Conservation (phyloP, 2,113 vertebrate genomes). For the Amphilophus citrinellus region DNA sequence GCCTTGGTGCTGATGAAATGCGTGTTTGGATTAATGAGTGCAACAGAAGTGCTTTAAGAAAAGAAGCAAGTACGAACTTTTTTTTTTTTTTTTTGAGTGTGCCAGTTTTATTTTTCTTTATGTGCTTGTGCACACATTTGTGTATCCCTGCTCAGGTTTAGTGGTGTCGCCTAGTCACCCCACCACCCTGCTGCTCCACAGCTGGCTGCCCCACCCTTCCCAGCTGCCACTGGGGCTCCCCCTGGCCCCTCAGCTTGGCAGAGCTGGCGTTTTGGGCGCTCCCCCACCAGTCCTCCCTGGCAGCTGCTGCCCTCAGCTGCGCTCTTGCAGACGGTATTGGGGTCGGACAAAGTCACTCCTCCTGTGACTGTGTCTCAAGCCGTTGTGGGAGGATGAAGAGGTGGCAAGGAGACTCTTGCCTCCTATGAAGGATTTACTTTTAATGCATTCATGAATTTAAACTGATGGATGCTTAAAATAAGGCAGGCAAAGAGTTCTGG, state of each 20-base stretch:
- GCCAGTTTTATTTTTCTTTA: constrained; percentile 11
- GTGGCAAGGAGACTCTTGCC: constrained; percentile 66
- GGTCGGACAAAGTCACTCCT: constrained; percentile 85
- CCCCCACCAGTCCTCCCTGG: constrained; percentile 81
- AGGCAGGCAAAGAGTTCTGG: neutral
- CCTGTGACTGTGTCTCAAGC: constrained; percentile 78
- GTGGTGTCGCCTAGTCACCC: constrained; percentile 73
- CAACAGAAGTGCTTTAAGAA: constrained; percentile 19
- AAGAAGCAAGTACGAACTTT: constrained; percentile 26
- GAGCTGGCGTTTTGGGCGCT: constrained; percentile 75
- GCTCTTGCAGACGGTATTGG: constrained; percentile 78
- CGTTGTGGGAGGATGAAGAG: constrained; percentile 67
- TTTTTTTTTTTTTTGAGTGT: neutral
- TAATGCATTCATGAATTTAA: constrained; percentile 21
- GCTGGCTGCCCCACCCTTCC: constrained; percentile 83
- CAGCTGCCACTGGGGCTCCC: constrained; percentile 85
- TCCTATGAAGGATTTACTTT: constrained; percentile 43
- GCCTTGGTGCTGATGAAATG: constrained; percentile 38
- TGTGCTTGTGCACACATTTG: constrained; percentile 27
- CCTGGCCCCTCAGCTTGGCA: constrained; percentile 78
- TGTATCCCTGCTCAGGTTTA: constrained; percentile 64
- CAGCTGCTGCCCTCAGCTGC: constrained; percentile 80
- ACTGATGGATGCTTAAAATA: neutral
- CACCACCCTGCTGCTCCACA: constrained; percentile 84
- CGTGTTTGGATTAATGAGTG: constrained; percentile 13